Percentiles rank a stretch among this genome's conserved stretches.
Conservation (phyloP, 2,113 vertebrate genomes). For the Genyomyrus donnyi region DNA sequence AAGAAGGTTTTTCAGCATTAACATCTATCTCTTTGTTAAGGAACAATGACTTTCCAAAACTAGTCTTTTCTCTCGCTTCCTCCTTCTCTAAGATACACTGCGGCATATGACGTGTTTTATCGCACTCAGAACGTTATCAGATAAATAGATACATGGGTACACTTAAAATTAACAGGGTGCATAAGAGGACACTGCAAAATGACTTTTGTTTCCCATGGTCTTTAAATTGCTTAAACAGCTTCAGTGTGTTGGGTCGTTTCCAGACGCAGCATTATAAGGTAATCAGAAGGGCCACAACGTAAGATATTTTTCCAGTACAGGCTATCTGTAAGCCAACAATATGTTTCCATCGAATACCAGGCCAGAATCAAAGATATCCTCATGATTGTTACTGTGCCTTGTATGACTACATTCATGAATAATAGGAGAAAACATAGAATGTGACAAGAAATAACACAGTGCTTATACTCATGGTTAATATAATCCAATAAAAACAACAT, state of each 20-base stretch:
- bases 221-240: background rate
- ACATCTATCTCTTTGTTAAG: slow-evolving; percentile 1
- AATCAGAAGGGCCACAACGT: background rate
- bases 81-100: background rate
- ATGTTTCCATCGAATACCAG: background rate
- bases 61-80: background rate
- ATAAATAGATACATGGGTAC: background rate
- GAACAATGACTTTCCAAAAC: background rate
- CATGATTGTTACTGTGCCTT: background rate
- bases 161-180: background rate
- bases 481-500: background rate
- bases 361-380: background rate
- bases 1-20: background rate
- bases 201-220: background rate
- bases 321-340: background rate
- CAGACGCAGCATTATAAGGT: background rate
- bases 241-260: background rate
- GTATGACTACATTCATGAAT: background rate
- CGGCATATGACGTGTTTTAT: background rate
- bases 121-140: background rate
- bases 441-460: background rate
- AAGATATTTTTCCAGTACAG: background rate
- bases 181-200: background rate
- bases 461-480: background rate
- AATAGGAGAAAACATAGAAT: background rate